Base-by-base conservation (phyloP, 30 jellyfish, hydroid and myxozoan genomes). In the Clytia hemisphaerica region DNA sequence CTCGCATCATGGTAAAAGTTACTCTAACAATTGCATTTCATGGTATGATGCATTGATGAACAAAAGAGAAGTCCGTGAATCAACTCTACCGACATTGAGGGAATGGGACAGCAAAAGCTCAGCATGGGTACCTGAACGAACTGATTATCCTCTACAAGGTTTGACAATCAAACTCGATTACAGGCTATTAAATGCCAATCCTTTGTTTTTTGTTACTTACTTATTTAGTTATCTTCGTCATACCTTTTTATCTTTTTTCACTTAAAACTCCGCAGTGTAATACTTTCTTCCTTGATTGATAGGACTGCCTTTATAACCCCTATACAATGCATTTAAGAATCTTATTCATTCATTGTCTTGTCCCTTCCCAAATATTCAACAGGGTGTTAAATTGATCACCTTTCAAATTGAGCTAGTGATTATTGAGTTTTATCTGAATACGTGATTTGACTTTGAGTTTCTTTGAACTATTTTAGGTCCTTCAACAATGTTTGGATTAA, bases 61-160 rank as follows among this genome's bases (percentile, higher is more conserved):
- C 72, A 86, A 93, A 21, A 83, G 98, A 27, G 95, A 81, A 37
- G 51, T 14, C 28, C 72, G 19, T 15, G 95, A 89, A 44, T 55
- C 95, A 36, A 61, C 27, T 24, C 48, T 81, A 35, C 98, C 94
- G 6, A 37, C 32, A 37, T 44, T 75, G 21, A 65, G 98, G 19
- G 22, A 72, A 1, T 89, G 98, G 98, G 93, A 80, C 69, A 93
- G 98, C 3, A 61, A 75, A 34, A 70, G 91, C 2, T 28, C 71
- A 51, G 75, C 98, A 4, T 89, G 95, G 95, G 83, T 75, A 3
- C 98, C 98, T 34, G 98, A 89, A 54, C 71, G 69, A 51, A 73
- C 93, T 1, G 98, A 89, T 55, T 80, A 75, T 58, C 98, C 98
- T 3, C 36, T 89, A 37, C 88, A 75, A 76, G 98, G 98, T 80